Conservation (phyloP, 2,113 vertebrate species). For the Glaucomys volans region DNA sequence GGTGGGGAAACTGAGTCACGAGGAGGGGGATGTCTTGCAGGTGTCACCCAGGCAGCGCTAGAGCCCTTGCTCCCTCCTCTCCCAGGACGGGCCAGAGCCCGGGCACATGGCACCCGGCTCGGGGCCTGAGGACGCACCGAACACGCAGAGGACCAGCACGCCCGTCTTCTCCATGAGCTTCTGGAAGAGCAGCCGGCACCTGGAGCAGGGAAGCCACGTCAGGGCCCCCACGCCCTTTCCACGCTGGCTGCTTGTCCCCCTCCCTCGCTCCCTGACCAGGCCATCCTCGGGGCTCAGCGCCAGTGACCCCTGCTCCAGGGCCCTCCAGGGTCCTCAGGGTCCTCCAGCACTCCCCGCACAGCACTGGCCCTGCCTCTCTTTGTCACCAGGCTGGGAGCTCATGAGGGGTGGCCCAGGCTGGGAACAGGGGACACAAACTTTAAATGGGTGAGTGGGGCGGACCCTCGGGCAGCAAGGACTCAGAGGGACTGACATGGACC, state of each 20-base stretch:
- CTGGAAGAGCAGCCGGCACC: slow-evolving; percentile 69
- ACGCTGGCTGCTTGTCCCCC: neutral
- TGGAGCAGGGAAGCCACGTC: neutral
- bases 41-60: neutral
- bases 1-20: neutral
- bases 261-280: neutral
- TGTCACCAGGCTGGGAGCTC: neutral
- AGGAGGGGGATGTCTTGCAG: neutral
- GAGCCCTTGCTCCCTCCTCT: neutral
- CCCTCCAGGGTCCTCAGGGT: neutral
- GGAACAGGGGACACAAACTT: neutral
- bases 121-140: slow-evolving; percentile 55
- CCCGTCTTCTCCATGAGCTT: slow-evolving; percentile 76
- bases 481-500: neutral
- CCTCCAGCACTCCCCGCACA: neutral
- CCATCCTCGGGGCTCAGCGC: neutral
- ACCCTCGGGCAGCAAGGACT: neutral
- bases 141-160: slow-evolving; percentile 72
- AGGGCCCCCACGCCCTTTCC: neutral
- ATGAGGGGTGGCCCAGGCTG: neutral
- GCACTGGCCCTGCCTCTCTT: neutral
- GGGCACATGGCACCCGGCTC: neutral
- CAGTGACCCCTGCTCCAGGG: neutral
- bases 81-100: neutral
- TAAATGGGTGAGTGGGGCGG: neutral